Evolutionary conservation across 2,113 vertebrate species (phyloP).

Genomic region (Tragelaphus scriptus): DNA sequence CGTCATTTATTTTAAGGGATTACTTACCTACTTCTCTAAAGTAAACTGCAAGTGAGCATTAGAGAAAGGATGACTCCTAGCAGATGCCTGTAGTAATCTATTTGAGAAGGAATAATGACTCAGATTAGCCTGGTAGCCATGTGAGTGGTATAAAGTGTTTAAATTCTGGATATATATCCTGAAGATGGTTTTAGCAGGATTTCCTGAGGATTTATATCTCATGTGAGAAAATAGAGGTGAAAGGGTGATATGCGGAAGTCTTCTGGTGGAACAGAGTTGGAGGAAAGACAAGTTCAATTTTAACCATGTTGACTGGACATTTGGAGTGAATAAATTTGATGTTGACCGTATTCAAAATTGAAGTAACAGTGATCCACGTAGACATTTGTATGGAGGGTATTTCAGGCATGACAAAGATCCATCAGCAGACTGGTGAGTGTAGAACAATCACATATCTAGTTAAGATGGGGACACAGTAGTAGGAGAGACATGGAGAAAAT

Average conservation of each 20-base stretch:
- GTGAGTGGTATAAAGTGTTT: neutral
- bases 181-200: neutral
- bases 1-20: neutral
- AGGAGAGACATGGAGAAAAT: neutral
- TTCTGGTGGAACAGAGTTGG: neutral
- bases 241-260: rapidly evolving
- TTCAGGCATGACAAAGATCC: neutral
- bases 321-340: neutral
- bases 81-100: neutral
- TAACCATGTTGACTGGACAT: neutral
- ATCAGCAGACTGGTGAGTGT: neutral
- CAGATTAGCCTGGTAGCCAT: neutral
- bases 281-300: neutral
- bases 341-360: neutral
- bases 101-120: neutral
- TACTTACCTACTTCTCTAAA: neutral
- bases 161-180: neutral
- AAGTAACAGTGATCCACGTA: rapidly evolving
- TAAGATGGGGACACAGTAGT: rapidly evolving
- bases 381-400: neutral
- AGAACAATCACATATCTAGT: too few species aligned
- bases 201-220: neutral
- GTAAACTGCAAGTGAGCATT: neutral
- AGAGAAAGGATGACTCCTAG: neutral
- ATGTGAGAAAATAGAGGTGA: neutral